These are phyloP conservation scores for Cryptus viduatorius DNA, from an alignment of 2,888 invertebrate genomes.

Conservation along the genomic window DNA sequence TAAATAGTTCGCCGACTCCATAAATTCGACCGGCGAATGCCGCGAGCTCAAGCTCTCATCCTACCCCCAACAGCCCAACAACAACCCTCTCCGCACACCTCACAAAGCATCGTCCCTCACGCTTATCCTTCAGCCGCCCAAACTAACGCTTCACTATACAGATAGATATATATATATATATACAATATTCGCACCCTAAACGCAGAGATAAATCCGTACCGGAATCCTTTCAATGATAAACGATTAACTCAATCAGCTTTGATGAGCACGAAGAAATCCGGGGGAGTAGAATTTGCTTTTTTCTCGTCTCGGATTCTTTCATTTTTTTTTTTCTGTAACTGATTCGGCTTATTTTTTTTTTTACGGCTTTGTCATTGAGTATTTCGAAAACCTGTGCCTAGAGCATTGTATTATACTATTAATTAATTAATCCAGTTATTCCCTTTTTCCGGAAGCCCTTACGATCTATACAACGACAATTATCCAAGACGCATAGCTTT, in stretches of 20 bases:
- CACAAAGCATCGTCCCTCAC: background rate
- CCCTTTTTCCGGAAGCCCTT: too few relatives aligned
- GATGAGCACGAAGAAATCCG: background rate
- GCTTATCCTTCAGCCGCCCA: conserved; percentile 6
- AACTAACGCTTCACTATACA: background rate
- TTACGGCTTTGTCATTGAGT: too few relatives aligned
- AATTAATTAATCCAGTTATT: too few relatives aligned
- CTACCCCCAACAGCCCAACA: conserved; percentile 8
- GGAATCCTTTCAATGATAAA: conserved; percentile 4
- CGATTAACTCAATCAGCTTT: background rate
- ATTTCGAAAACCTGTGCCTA: too few relatives aligned
- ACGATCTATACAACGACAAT: background rate
- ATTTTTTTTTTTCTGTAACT: too few relatives aligned
- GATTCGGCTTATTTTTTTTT: too few relatives aligned
- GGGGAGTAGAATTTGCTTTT: background rate
- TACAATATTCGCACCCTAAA: background rate
- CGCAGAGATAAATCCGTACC: background rate
- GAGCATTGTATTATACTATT: too few relatives aligned
- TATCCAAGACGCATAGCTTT: background rate
- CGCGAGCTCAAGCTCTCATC: conserved; percentile 60
- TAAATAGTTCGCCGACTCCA: conserved; percentile 81
- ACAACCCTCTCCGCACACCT: conserved; percentile 20
- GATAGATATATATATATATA: background rate
- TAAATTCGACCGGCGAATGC: conserved; percentile 79
- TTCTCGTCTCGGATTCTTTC: background rate